Base-by-base conservation (phyloP, 1,140 invertebrate species). In the Bombus soroeensis region DNA sequence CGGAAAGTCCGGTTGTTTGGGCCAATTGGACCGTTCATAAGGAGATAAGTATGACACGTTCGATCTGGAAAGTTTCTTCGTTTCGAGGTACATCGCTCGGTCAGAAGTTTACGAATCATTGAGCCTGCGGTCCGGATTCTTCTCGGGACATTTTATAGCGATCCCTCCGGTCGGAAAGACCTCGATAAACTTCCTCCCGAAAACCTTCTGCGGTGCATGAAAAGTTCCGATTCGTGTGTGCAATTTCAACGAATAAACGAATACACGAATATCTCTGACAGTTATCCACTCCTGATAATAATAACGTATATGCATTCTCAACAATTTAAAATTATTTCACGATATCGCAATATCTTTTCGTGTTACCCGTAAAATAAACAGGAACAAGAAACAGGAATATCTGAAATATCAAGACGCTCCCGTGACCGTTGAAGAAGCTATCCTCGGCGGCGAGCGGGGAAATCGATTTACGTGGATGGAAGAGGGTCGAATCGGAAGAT, bases 61-160 rank as follows among this genome's bases (percentile, higher is more conserved):
- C 87, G 83, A 89, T 89, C 80, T 72, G 75, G 81, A 88, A 89
- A 89, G 82, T 89, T 89, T 86, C 78, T 89, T 88, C 88, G 82
- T 89, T 85, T 85, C 88, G 87, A 71, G 84, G 88, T 86, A 85
- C 80, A 75, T 37, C 70, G 79, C 74, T 59, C 70, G 78, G 81
- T 78, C 87, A 79, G 70, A 85, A 89, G 74, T 89, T 89, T 84
- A 89, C 88, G 88, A 86, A 88, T 89, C 87, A 88, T 89, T 89
- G 88, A 88, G 85, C 39, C 68, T 62, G 77, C 68, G 82, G 57
- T 80, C 39, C 83, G 84, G 83, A 82, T 86, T 89, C 83, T 86
- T 86, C 57, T 57, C 34, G 39, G 53, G 87, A 73, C 88, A 86
- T 81, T 85, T 89, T 76, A 77, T 86, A 57, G 72, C 70, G 78